These are phyloP conservation scores for Cacoxenus indagator DNA, from an alignment of 2,888 invertebrate genomes.

Conservation along the genomic window DNA sequence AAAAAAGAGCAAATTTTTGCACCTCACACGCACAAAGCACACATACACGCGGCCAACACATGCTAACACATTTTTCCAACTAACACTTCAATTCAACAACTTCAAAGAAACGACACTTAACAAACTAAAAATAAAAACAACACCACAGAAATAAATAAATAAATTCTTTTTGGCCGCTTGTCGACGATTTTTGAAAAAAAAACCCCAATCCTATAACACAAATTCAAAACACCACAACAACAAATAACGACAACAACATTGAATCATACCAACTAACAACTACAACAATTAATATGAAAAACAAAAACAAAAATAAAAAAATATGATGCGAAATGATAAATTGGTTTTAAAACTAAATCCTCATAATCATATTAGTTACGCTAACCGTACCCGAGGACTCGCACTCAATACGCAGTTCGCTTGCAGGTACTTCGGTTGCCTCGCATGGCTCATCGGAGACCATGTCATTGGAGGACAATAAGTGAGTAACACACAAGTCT, in stretches of 20 bases:
- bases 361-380: constrained; percentile 61
- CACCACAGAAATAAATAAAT: constrained; percentile 23
- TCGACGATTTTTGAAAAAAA: not conserved
- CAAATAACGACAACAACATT: constrained; percentile 11
- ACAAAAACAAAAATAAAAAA: not conserved
- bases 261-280: constrained; percentile 14
- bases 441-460: constrained; percentile 70
- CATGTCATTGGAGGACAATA: constrained; percentile 70
- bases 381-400: constrained; percentile 70
- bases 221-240: not conserved
- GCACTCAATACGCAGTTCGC: constrained; percentile 71
- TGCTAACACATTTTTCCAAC: constrained; percentile 38
- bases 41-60: constrained; percentile 31
- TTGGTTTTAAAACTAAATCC: constrained; percentile 20
- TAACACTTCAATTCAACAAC: constrained; percentile 24
- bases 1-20: constrained; percentile 38
- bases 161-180: constrained; percentile 23
- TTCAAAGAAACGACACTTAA: not conserved
- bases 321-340: constrained; percentile 22
- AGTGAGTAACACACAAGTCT: constrained; percentile 53
- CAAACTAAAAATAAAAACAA: constrained; percentile 2
- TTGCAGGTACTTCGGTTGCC: constrained; percentile 71
- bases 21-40: constrained; percentile 34
- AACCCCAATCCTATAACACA: not conserved
- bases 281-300: constrained; percentile 23